These are phyloP conservation scores for Donacobius atricapilla DNA, from an alignment of 2,113 vertebrate species.

Conservation along the genomic window DNA sequence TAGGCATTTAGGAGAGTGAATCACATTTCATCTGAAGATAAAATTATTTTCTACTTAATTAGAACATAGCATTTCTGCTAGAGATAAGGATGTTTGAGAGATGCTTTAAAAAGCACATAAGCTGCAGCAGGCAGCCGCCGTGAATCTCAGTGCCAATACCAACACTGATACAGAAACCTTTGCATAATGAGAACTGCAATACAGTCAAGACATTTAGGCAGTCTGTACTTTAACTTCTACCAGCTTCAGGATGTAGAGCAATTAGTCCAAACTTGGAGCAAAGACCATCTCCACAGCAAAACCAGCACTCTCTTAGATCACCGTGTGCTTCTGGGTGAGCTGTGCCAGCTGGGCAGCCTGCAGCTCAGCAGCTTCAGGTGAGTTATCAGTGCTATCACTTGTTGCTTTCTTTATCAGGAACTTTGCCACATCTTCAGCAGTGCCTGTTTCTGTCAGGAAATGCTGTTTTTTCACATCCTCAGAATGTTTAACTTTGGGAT, in stretches of 20 bases:
- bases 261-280: neutral
- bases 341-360: neutral
- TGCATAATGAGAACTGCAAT: neutral
- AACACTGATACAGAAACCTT: neutral
- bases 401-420: neutral
- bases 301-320: neutral
- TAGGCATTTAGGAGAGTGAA: neutral
- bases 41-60: constrained; percentile 31
- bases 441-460: neutral
- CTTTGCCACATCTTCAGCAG: neutral
- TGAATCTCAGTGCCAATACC: neutral
- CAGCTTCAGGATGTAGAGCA: neutral
- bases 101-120: neutral
- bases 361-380: neutral
- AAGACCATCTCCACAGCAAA: neutral
- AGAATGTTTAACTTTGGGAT: neutral
- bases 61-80: neutral
- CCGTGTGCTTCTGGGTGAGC: neutral
- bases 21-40: neutral
- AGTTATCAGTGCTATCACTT: neutral
- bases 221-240: neutral
- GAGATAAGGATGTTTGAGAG: neutral
- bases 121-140: neutral
- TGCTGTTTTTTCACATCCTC: neutral
- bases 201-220: neutral